Conservation (phyloP, 2,797 vertebrate genomes). For the Anabas testudineus region DNA sequence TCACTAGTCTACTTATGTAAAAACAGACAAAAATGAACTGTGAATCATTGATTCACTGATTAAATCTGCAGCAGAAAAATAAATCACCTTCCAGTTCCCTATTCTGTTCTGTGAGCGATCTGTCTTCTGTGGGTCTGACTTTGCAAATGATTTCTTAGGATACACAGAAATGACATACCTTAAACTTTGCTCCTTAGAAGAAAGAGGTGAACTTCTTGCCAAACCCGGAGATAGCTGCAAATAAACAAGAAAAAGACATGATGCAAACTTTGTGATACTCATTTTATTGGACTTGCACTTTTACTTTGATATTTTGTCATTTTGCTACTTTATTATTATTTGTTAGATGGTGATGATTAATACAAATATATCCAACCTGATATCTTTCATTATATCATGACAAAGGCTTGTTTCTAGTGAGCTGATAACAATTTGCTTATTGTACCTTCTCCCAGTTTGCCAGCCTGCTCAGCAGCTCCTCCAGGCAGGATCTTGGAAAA, state of each 20-base stretch:
- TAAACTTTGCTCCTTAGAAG: conserved; percentile 88
- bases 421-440: not conserved
- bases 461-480: conserved; percentile 95
- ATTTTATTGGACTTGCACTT: too few relatives aligned
- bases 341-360: not conserved
- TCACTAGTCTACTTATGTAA: not conserved
- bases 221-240: conserved; percentile 93
- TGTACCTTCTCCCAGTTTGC: conserved; percentile 97
- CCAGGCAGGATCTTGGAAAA: conserved; percentile 97
- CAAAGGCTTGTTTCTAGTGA: not conserved
- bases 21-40: not conserved
- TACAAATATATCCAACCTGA: not conserved
- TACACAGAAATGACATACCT: conserved; percentile 77
- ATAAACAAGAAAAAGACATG: conserved; percentile 5
- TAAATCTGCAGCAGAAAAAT: conserved; percentile 5
- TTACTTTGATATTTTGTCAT: not conserved
- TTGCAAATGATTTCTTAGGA: not conserved
- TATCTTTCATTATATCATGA: not conserved
- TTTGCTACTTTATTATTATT: not conserved
- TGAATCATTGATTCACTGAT: too few relatives aligned
- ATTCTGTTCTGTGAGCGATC: conserved; percentile 6
- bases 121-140: not conserved
- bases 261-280: not conserved
- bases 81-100: not conserved
- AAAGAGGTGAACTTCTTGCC: conserved; percentile 99